Evolutionary conservation across 2,113 vertebrate genomes (phyloP), one percentile per base, ranked within the genome.

Genomic region (Prunella himalayana): DNA sequence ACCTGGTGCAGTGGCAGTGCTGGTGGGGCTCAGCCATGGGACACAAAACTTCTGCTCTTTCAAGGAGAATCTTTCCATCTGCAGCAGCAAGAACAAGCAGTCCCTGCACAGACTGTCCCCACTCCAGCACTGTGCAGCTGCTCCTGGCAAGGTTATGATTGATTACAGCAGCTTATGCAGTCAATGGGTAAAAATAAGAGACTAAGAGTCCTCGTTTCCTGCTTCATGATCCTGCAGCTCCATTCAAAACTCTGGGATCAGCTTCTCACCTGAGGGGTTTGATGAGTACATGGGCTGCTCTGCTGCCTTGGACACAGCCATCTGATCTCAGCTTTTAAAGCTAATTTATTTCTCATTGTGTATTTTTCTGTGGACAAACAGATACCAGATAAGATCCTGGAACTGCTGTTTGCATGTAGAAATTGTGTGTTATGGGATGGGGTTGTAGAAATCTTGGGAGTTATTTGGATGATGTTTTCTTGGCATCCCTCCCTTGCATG

Each of bases 271-370:
- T 41, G 51, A 59, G 24, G 20, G 5, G 14, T 72, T 71, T 35
- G n/a, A 8, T 42, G 39, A 24, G 39, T 24, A 1, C 16, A 1
- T 3, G 53, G 37, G 22, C 18, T 45, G 37, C 54, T 70, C 78
- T 66, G 28, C 77, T 3, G 5, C 2, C 2, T 60, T 37, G 33
- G 33, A n/a, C 6, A 1, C 1, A 1, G 10, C 49, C 13, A 7
- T 16, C 72, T 70, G 35, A 24, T 49, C 14, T 37, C 24, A 24
- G 5, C 25, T 73, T 68, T 47, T 60, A 23, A 68, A 49, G 44
- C 41, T 44, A 33, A 11, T 47, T 70, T 39, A 14, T 71, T 90
- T 82, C 49, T 82, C 23, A 37, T 63, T 1, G 1, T 44, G 27
- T 28, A 2, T 63, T 41, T 70, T 63, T 63, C 31, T 63, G 49